Conservation (phyloP, 2,797 vertebrate genomes). For the Clarias platycephalus region DNA sequence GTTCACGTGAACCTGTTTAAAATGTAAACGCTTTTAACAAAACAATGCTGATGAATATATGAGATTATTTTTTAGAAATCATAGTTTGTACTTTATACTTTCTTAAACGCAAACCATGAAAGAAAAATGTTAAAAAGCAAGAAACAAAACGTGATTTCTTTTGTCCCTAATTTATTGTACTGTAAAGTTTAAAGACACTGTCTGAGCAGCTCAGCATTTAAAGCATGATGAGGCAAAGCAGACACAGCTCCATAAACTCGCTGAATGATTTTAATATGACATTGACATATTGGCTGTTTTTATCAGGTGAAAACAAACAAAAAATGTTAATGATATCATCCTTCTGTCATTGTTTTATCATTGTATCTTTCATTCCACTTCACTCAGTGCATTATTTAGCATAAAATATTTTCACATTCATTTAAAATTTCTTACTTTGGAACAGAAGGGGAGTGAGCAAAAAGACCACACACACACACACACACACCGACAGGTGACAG, state of each 20-base stretch:
- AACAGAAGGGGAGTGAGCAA: neutral
- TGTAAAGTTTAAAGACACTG: constrained; percentile 6
- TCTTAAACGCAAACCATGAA: neutral
- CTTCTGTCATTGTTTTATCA: too few relatives aligned
- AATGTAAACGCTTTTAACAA: neutral
- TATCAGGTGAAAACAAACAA: constrained; percentile 40
- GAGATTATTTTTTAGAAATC: neutral
- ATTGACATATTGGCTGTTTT: constrained; percentile 61
- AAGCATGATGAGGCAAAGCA: constrained; percentile 62
- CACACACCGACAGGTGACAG: constrained; percentile 5
- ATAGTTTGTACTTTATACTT: neutral
- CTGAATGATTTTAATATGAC: constrained; percentile 70
- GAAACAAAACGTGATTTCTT: neutral
- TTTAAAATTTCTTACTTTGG: neutral
- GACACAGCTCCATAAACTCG: constrained; percentile 70
- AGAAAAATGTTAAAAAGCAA: neutral
- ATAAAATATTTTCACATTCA: neutral
- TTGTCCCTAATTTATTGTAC: too few relatives aligned
- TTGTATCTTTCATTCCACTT: neutral
- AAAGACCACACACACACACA: neutral
- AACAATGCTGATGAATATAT: neutral
- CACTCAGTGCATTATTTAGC: constrained; percentile 10
- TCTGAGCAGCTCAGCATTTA: neutral
- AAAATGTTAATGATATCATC: constrained; percentile 10
- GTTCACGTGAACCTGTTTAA: constrained; percentile 63